phyloP scores from a whole-genome alignment of 2,797 vertebrate species.

The Gallinago stenura region DNA sequence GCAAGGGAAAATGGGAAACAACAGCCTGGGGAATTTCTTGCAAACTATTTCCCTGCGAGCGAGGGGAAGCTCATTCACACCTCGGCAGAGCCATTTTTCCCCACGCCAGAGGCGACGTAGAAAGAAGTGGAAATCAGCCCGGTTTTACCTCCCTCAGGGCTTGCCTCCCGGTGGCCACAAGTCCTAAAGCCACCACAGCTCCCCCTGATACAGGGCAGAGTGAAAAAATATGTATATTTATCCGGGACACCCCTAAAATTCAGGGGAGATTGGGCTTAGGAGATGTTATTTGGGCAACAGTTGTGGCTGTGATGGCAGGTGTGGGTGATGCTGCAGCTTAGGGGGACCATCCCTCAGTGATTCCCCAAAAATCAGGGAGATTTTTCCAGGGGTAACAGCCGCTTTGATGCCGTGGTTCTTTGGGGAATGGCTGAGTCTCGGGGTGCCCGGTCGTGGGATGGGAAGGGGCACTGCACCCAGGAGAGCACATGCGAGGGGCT shows the following conservation, averaged over 20 bases:
- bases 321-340: fast-evolving
- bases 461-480: background rate
- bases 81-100: background rate
- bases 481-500: background rate
- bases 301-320: background rate
- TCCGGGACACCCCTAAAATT: fast-evolving
- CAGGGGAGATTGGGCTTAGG: background rate
- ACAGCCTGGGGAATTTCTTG: background rate
- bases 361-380: background rate
- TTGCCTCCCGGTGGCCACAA: background rate
- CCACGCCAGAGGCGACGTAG: fast-evolving
- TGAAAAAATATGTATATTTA: background rate
- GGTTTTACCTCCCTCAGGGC: fast-evolving
- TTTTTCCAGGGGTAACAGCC: background rate
- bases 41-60: fast-evolving
- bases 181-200: background rate
- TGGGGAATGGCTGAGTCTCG: fast-evolving
- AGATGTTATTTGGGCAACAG: fast-evolving
- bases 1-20: background rate
- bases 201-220: background rate
- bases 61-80: background rate
- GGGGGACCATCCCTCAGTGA: fast-evolving
- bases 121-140: background rate
- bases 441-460: fast-evolving
- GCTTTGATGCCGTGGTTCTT: fast-evolving